Percentiles rank a stretch among this genome's conserved stretches.
phyloP scores from a whole-genome alignment of 2,888 invertebrate genomes.

The Bedellia somnulentella region DNA sequence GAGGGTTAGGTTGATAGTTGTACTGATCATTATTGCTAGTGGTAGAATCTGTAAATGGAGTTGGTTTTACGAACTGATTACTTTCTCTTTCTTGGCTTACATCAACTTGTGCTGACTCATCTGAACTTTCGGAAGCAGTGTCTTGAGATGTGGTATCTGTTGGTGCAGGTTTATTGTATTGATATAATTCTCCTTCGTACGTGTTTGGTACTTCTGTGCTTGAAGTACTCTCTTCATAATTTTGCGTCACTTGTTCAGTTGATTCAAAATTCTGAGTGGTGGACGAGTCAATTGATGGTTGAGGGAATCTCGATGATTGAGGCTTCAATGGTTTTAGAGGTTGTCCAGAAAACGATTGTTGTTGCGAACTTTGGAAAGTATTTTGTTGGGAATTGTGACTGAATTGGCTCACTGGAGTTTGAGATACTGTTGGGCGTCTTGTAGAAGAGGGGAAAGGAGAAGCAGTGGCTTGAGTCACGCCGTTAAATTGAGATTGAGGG shows the following conservation, averaged over 20 bases:
- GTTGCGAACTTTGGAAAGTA: neutral
- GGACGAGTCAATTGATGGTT: no score
- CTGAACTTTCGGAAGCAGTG: slow-evolving; percentile 10
- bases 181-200: slow-evolving; percentile 25
- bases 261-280: no score
- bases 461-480: slow-evolving; percentile 27
- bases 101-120: neutral
- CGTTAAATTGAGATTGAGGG: slow-evolving; percentile 13
- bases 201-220: no score
- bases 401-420: slow-evolving; percentile 6
- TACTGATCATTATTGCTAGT: no score
- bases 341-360: neutral
- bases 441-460: slow-evolving; percentile 30
- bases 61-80: neutral
- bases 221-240: no score
- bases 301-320: no score
- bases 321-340: no score
- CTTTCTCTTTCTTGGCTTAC: neutral
- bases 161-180: slow-evolving; percentile 30
- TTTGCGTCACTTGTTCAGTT: no score
- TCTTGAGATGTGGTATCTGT: no score
- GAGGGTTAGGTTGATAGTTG: no score
- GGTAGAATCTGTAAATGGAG: no score
- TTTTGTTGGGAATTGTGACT: neutral
- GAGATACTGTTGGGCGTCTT: no score